These are phyloP conservation scores for Danio choprae DNA, from an alignment of 2,797 vertebrate genomes.

Conservation along the genomic window DNA sequence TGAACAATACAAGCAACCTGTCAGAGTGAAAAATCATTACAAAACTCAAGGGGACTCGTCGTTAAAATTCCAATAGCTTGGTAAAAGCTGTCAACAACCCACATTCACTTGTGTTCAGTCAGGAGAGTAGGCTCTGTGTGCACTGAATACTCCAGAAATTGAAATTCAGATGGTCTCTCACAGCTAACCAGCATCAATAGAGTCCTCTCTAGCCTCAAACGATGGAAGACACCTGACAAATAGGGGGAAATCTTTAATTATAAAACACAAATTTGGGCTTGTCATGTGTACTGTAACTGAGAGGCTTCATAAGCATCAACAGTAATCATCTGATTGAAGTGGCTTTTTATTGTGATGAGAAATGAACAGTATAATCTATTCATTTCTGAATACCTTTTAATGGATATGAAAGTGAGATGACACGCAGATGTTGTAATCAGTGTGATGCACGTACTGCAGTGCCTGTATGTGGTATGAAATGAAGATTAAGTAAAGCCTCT, in stretches of 20 bases:
- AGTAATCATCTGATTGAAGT: neutral
- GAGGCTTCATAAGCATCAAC: neutral
- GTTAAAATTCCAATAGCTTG: conserved; percentile 44
- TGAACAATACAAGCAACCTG: neutral
- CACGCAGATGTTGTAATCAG: neutral
- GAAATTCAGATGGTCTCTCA: conserved; percentile 32
- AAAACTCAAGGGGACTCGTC: conserved; percentile 5
- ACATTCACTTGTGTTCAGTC: conserved; percentile 31
- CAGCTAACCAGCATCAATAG: conserved; percentile 35
- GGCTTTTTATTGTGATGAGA: neutral
- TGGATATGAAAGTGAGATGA: neutral
- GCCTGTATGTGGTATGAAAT: neutral
- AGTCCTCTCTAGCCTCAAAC: conserved; percentile 8
- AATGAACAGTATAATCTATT: neutral
- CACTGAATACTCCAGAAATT: conserved; percentile 45
- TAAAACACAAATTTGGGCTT: neutral
- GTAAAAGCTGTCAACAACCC: conserved; percentile 34
- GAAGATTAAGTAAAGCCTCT: conserved; percentile 1
- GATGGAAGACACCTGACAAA: neutral
- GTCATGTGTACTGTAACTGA: neutral
- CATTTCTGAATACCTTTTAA: conserved; percentile 2
- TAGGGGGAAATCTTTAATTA: neutral
- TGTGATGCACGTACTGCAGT: neutral
- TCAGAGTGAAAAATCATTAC: conserved; percentile 11
- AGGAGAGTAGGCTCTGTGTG: conserved; percentile 24